Conservation (phyloP, 2,113 vertebrate genomes). For the Neolamprologus longior region DNA sequence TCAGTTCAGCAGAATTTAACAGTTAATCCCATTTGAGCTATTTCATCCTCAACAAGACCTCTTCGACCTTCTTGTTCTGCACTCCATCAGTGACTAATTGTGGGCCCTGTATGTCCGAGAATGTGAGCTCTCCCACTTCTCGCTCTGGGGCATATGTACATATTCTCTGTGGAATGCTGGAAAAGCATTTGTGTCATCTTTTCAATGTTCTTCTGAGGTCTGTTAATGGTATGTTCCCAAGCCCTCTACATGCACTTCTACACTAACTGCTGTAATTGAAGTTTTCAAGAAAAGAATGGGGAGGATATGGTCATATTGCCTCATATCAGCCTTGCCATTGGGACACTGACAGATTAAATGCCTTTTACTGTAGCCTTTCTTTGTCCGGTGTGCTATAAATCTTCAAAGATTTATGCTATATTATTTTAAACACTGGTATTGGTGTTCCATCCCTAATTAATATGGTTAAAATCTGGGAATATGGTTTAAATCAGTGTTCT, state of each 20-base stretch:
- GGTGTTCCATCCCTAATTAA: not conserved
- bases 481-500: not conserved
- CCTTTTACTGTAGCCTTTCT: not conserved
- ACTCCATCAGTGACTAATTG: constrained; percentile 30
- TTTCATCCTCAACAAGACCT: constrained; percentile 19
- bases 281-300: constrained; percentile 27
- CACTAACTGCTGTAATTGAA: constrained; percentile 41
- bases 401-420: not conserved
- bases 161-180: constrained; percentile 42
- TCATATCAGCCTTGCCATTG: not conserved
- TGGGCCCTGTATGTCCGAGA: constrained; percentile 6
- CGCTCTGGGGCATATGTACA: constrained; percentile 35
- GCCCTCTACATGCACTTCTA: constrained; percentile 29
- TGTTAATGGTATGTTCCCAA: constrained; percentile 47
- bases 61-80: constrained; percentile 16
- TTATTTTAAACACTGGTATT: not conserved
- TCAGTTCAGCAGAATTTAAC: constrained; percentile 23
- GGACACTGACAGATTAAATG: not conserved
- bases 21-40: constrained; percentile 31
- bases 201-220: constrained; percentile 47
- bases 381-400: not conserved
- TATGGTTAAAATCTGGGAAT: not conserved
- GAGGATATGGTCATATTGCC: constrained; percentile 18
- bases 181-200: constrained; percentile 38
- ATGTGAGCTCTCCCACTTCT: constrained; percentile 3